These are phyloP conservation scores for Pecten maximus DNA, from an alignment of 2,888 invertebrate species.

Conservation along the genomic window DNA sequence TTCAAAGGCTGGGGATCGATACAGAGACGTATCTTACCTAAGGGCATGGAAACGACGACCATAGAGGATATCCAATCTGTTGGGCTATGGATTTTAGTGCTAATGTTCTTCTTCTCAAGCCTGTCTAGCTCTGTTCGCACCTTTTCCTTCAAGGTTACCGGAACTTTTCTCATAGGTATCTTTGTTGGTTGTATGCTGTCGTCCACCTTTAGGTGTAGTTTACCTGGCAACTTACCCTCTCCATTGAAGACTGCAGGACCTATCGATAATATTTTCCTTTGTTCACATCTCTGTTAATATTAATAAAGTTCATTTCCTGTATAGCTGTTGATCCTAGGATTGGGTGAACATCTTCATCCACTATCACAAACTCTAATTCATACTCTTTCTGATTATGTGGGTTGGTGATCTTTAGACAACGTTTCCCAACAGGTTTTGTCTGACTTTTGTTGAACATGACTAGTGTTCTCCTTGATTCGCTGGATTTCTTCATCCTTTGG, in stretches of 20 bases:
- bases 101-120: conserved; percentile 42
- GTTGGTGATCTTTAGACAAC: conserved; percentile 42
- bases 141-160: conserved; percentile 45
- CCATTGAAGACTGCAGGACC: conserved; percentile 51
- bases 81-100: conserved; percentile 45
- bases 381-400: conserved; percentile 49
- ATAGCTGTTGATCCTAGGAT: conserved; percentile 43
- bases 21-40: conserved; percentile 50
- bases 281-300: conserved; percentile 34
- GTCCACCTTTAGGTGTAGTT: conserved; percentile 52
- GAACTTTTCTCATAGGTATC: conserved; percentile 46
- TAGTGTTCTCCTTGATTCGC: neutral
- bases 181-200: conserved; percentile 47
- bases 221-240: conserved; percentile 53
- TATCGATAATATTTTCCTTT: too few relatives aligned
- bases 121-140: conserved; percentile 53
- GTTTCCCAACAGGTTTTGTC: conserved; percentile 48
- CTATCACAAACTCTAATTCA: conserved; percentile 47
- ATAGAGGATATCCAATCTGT: conserved; percentile 59
- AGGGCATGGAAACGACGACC: conserved; percentile 50
- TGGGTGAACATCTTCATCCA: conserved; percentile 36
- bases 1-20: conserved; percentile 58
- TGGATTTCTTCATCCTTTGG: neutral
- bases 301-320: conserved; percentile 45
- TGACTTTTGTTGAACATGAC: conserved; percentile 54